A percentile compares a stretch with the other conserved stretches of the same genome.
Conservation (phyloP, 2,113 vertebrate species). For the Ovibos moschatus region DNA sequence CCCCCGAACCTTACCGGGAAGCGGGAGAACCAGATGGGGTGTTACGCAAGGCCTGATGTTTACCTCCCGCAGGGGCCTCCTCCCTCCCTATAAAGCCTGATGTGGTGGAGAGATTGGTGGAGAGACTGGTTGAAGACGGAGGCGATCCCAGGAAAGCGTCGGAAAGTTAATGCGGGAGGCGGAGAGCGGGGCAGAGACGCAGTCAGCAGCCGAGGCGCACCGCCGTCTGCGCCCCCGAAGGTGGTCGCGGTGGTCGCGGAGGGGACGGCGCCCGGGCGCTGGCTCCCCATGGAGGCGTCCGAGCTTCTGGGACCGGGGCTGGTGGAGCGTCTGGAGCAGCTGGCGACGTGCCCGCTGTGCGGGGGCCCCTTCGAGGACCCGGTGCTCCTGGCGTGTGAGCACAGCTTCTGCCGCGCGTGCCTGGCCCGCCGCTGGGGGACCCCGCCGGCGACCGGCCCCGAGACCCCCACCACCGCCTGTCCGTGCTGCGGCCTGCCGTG, state of each 20-base stretch:
- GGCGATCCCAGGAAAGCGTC: not conserved
- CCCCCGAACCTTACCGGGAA: not conserved
- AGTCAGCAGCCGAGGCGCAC: not conserved
- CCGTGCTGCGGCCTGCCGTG: conserved; percentile 74
- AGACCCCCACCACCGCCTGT: conserved; percentile 61
- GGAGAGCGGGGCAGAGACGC: not conserved
- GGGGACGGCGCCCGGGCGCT: not conserved
- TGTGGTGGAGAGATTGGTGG: not conserved
- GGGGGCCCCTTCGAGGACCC: conserved; percentile 78
- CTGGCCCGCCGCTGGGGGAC: conserved; percentile 67
- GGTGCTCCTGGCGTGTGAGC: conserved; percentile 79
- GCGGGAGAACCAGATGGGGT: conserved; percentile 67
- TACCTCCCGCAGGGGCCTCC: conserved; percentile 68
- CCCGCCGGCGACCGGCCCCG: not conserved
- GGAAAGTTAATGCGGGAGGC: conserved; percentile 13
- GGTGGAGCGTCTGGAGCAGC: conserved; percentile 77
- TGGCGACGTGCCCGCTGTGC: conserved; percentile 77
- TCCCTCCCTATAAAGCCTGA: conserved; percentile 70
- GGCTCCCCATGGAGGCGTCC: conserved; percentile 48
- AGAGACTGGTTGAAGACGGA: not conserved
- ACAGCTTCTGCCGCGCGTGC: conserved; percentile 80
- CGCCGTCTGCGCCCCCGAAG: not conserved
- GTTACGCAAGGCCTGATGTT: conserved; percentile 75
- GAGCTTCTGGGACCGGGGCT: conserved; percentile 57
- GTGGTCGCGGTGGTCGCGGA: not conserved